Evolutionary conservation across 2,113 vertebrate species (phyloP).

Genomic region (Periophthalmodon schlosseri): DNA sequence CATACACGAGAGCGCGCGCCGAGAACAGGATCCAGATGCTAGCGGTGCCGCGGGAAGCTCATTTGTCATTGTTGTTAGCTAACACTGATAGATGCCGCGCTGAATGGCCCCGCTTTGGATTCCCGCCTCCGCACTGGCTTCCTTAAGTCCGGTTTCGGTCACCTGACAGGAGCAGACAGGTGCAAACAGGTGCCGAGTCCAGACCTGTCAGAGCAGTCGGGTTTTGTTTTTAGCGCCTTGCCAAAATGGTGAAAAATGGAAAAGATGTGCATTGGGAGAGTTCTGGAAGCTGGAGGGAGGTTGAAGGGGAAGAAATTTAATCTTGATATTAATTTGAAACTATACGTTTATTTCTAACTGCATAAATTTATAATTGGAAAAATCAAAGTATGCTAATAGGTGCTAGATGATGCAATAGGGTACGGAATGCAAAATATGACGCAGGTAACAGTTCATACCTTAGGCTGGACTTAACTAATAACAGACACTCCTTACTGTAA

Average conservation of each 20-base stretch:
- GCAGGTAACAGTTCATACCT: no score
- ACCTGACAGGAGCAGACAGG: conserved; percentile 59
- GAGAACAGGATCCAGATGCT: conserved; percentile 82
- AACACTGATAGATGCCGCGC: conserved; percentile 84
- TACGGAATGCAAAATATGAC: no score
- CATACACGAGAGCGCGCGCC: conserved; percentile 75
- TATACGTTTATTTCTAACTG: no score
- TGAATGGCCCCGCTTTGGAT: conserved; percentile 84
- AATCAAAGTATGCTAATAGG: no score
- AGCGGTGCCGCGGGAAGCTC: conserved; percentile 75
- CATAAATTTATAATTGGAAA: neutral
- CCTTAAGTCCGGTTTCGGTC: conserved; percentile 63
- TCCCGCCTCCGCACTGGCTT: conserved; percentile 72
- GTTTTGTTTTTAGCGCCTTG: conserved; percentile 41
- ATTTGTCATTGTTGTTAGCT: conserved; percentile 82
- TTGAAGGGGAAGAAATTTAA: neutral
- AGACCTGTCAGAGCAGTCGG: no score
- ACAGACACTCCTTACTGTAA: no score
- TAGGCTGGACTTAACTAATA: no score
- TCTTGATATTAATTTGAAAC: no score
- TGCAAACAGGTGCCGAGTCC: conserved; percentile 23
- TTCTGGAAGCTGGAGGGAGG: conserved; percentile 33
- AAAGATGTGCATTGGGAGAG: neutral
- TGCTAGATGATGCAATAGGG: no score
- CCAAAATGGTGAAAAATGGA: neutral